Evolutionary conservation across 1,140 invertebrate species (phyloP), one percentile per base, ranked within the genome.

Genomic region (Dysdera silvatica): DNA sequence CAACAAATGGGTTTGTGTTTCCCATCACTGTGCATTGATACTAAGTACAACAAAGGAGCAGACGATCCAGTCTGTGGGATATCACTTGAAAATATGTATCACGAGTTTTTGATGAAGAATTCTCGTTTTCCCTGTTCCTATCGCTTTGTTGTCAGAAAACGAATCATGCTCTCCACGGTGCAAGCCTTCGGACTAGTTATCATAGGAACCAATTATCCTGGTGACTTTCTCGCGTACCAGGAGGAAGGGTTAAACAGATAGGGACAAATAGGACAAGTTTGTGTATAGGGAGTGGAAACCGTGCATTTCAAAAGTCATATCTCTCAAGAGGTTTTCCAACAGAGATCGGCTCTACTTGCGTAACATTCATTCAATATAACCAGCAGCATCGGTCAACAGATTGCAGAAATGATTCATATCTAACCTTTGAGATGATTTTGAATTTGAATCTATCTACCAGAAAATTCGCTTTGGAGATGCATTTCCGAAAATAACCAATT

Each of bases 41-140:
- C 61, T 63, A 63, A 63, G 53, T 63, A 63, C 53, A 63, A 63
- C 61, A 63, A 48, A 63, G 51, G 61, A 63, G 61, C 43, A 63
- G 45, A 55, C 37, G 48, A 63, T 45, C 53, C 43, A 49, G 61
- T 53, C 55, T 53, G 45, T 43, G 55, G 52, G 61, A 52, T 63
- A 63, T 53, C 61, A 63, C 61, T 53, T 63, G 56, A n/a, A n/a
- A 63, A 63, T 53, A 63, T 52, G 32, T 63, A 63, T 63, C 37
- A 63, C 53, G 51, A 54, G 60, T 43, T 35, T 55, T 33, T 33
- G 52, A 35, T n/a, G 43, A 35, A 41, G 53, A 47, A 24, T 49
- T 43, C 45, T 33, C 54, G 49, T 60, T 31, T 29, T 18, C 24
- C 24, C 29, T 59, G 51, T 41, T 31, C 51, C 51, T 63, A 55